Evolutionary conservation across 2,113 vertebrate species (phyloP).

Genomic region (Melanotaenia duboulayi): DNA sequence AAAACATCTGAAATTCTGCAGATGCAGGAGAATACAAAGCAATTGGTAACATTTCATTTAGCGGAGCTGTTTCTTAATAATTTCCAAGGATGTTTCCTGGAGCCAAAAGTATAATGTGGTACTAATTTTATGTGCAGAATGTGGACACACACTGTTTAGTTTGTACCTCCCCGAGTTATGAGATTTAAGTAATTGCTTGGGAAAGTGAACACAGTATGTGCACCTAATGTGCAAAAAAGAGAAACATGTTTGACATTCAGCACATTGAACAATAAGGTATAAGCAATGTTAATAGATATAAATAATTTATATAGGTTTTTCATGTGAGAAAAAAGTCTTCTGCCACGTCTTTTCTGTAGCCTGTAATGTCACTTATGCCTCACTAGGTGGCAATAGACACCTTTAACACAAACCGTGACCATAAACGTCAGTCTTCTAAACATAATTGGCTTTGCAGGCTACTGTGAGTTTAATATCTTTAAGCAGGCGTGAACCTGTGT

Average conservation of each 20-base stretch:
- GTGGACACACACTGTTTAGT: constrained; percentile 6
- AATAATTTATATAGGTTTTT: background rate
- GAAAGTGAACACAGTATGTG: background rate
- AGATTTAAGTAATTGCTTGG: constrained; percentile 7
- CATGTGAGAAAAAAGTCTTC: background rate
- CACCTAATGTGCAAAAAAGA: background rate
- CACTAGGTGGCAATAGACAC: constrained; percentile 80
- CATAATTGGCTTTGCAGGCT: constrained; percentile 78
- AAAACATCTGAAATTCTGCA: constrained; percentile 5
- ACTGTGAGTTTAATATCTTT: constrained; percentile 78
- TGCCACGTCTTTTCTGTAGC: background rate
- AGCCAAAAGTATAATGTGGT: background rate
- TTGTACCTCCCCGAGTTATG: constrained; percentile 18
- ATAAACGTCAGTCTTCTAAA: constrained; percentile 38
- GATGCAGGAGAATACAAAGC: constrained; percentile 1
- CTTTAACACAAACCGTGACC: constrained; percentile 60
- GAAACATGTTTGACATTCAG: constrained; percentile 12
- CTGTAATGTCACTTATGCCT: constrained; percentile 36
- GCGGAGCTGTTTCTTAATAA: background rate
- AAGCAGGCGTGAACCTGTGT: constrained; percentile 80
- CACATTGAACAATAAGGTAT: background rate
- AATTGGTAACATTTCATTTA: background rate
- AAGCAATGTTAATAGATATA: background rate
- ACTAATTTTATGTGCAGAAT: constrained; percentile 2
- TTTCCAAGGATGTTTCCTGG: constrained; percentile 2